Evolutionary conservation across 1,140 invertebrate genomes (phyloP).

Genomic region (Ceratosolen fusciceps): DNA sequence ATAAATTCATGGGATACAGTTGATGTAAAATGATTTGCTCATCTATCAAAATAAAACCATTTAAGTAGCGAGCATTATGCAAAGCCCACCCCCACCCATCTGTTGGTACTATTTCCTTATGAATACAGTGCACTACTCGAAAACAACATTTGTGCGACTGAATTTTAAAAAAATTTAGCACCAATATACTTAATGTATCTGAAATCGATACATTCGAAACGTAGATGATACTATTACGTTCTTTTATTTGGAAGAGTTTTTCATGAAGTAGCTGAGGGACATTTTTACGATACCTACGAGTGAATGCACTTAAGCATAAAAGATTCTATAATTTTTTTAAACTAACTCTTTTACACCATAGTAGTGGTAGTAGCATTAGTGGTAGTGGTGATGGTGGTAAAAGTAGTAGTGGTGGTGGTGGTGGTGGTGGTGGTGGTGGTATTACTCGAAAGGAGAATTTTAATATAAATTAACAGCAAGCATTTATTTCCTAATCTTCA

Average conservation of each 20-base stretch:
- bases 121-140: not conserved
- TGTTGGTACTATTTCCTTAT: not conserved
- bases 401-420: too few relatives aligned
- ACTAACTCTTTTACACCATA: too few relatives aligned
- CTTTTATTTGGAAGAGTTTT: conserved; percentile 3
- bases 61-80: not conserved
- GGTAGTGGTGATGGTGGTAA: too few relatives aligned
- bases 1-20: not conserved
- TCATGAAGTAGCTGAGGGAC: not conserved
- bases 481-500: too few relatives aligned
- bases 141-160: not conserved
- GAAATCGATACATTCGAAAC: conserved; percentile 7
- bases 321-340: not conserved
- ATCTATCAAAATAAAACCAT: not conserved
- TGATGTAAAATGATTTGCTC: not conserved
- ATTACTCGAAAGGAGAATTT: too few relatives aligned
- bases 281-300: not conserved
- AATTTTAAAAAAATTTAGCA: not conserved
- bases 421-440: too few relatives aligned
- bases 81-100: not conserved
- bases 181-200: not conserved
- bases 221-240: conserved; percentile 1
- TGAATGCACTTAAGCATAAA: not conserved
- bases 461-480: too few relatives aligned
- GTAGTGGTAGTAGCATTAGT: too few relatives aligned